A percentile compares a stretch with the other conserved stretches of the same genome.
Conservation (phyloP, 1,140 invertebrate genomes). For the Colletes latitarsis region DNA sequence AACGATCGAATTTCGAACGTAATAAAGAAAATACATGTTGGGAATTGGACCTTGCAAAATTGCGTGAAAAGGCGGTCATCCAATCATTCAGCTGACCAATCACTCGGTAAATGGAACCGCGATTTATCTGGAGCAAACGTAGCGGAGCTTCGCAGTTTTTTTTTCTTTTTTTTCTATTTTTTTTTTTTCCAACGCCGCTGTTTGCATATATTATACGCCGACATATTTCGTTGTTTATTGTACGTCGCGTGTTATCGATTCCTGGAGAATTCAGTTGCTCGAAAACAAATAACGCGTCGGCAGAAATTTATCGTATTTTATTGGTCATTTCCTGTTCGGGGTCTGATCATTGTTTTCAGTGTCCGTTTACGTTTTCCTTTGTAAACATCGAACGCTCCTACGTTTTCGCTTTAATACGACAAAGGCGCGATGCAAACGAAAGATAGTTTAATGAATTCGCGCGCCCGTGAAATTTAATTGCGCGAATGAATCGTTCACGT, state of each 20-base stretch:
- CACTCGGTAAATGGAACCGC: constrained; percentile 35
- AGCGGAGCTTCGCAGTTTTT: background rate
- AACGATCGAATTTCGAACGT: background rate
- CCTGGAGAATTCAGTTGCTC: background rate
- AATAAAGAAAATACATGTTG: constrained; percentile 24
- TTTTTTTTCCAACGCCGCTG: background rate
- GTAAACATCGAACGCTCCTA: too few relatives aligned
- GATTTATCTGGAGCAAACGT: background rate
- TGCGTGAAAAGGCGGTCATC: constrained; percentile 30
- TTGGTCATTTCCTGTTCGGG: background rate
- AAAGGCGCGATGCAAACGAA: too few relatives aligned
- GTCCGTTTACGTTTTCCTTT: background rate
- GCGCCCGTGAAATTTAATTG: too few relatives aligned
- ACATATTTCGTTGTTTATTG: constrained; percentile 19
- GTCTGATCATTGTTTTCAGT: background rate
- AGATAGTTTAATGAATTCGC: background rate
- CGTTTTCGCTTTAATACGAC: too few relatives aligned
- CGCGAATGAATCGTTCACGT: too few relatives aligned
- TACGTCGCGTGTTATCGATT: background rate
- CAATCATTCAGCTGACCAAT: constrained; percentile 38
- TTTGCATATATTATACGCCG: constrained; percentile 9
- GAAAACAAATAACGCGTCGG: background rate
- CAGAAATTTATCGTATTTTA: background rate
- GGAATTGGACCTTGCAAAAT: constrained; percentile 18
- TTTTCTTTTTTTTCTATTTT: background rate